Base-by-base conservation (phyloP, 2,113 vertebrate genomes). In the Eupsittula cactorum region DNA sequence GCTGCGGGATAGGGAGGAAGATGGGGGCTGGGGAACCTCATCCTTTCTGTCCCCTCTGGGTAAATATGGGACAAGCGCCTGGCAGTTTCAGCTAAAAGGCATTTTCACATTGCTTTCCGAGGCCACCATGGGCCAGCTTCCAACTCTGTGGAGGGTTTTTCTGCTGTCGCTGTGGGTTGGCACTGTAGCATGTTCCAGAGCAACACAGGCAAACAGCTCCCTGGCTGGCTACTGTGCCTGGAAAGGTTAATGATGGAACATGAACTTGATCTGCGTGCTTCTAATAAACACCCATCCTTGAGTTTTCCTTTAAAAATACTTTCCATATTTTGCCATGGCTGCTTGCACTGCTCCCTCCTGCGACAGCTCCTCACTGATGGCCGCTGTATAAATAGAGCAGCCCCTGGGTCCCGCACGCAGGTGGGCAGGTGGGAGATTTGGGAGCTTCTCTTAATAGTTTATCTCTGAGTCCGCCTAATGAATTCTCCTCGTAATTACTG, bases 371-470 rank as follows among this genome's bases (percentile, higher is more conserved):
- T 92, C 27, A 5, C 46, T 0, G 0, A 41, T 1, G 20, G 52
- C 52, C 0, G 0, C 47, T 60, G 44, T 52, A 28, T 71, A 88
- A 86, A 75, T 74, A 87, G 90, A 80, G 65, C 69, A 88, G 91
- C 16, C 59, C 39, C 35, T n/a, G 62, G 12, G 41, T 82, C 57
- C 70, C 2, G 8, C 84, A 85, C 17, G 53, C 7, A 16, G 89
- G 23, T 11, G 1, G 67, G 86, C 93, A 95, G 96, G 95, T 95
- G 95, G 93, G 83, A 93, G 69, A 84, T 88, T 64, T 76, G 88
- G 25, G 94, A 52, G 28, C n/a, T 81, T 86, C 92, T 95, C 80
- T 57, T 93, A 88, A 84, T 94, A 93, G 91, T 94, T 96, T 96
- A 95, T 92, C 85, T 92, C 82, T 37, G 39, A 81, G 75, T 76